Evolutionary conservation across 2,113 vertebrate genomes (phyloP).

Genomic region (Tamias sibiricus): DNA sequence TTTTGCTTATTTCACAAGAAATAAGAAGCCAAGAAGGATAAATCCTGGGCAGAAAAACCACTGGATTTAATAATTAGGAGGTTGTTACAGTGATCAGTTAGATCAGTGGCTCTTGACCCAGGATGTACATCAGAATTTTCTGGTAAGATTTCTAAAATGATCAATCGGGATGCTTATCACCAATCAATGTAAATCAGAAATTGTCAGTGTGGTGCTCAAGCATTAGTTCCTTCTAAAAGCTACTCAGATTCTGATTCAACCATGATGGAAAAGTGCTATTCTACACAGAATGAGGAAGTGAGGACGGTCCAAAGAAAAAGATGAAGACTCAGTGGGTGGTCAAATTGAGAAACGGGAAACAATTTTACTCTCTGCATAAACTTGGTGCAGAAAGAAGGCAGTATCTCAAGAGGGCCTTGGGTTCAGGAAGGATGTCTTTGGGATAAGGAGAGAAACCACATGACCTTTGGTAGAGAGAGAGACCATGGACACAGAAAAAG

Average conservation of each 20-base stretch:
- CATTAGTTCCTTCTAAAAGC: neutral
- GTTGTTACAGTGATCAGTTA: neutral
- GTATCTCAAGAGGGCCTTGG: neutral
- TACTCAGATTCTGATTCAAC: neutral
- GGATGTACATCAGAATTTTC: neutral
- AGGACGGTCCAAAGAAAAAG: neutral
- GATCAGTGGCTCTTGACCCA: neutral
- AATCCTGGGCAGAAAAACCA: neutral
- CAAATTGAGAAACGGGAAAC: neutral
- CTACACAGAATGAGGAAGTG: neutral
- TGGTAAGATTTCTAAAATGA: neutral
- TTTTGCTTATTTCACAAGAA: neutral
- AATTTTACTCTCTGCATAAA: neutral
- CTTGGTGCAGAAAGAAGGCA: neutral
- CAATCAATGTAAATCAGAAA: constrained; percentile 22
- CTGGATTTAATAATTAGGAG: neutral
- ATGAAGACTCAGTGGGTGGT: neutral
- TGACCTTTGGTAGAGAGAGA: neutral
- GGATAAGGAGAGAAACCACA: neutral
- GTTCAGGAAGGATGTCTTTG: neutral
- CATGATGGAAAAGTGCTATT: neutral
- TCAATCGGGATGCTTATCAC: neutral
- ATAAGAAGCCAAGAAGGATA: neutral
- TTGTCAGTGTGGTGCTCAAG: neutral
- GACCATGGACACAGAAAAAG: neutral